phyloP scores from a whole-genome alignment of 2,888 invertebrate genomes.

The Andrena chrysosceles region DNA sequence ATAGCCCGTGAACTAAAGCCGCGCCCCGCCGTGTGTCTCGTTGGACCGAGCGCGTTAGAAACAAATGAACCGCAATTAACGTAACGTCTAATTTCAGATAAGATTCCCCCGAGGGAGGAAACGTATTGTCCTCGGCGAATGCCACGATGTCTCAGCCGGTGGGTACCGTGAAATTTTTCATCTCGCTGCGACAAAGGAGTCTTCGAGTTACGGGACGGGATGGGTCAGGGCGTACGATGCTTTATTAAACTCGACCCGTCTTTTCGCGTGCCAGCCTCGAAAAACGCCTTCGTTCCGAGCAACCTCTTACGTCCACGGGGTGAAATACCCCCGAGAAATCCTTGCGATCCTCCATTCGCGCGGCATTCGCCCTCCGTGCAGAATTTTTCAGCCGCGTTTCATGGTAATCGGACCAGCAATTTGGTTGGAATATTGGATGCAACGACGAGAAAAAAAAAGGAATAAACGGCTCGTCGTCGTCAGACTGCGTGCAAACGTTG shows the following conservation, averaged over 20 bases:
- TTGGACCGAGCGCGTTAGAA: not conserved
- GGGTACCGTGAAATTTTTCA: constrained; percentile 29
- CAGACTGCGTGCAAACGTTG: not conserved
- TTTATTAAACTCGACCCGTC: constrained; percentile 33
- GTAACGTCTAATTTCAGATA: constrained; percentile 27
- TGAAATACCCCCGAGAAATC: constrained; percentile 13
- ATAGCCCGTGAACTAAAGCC: constrained; percentile 33
- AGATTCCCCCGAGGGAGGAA: not conserved
- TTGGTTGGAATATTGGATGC: constrained; percentile 41
- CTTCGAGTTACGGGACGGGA: not conserved
- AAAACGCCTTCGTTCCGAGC: not conserved
- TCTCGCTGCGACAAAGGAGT: not conserved
- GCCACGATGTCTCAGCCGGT: not conserved
- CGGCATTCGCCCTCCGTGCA: not conserved
- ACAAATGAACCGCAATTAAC: constrained; percentile 54
- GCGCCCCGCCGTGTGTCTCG: not conserved
- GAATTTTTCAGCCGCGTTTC: constrained; percentile 48
- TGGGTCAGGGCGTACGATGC: not conserved
- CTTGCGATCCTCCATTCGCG: not conserved
- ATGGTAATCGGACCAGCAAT: constrained; percentile 33
- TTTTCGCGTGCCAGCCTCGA: constrained; percentile 12
- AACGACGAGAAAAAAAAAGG: not conserved
- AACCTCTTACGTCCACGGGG: not conserved
- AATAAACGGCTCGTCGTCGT: not conserved
- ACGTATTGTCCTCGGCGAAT: constrained; percentile 3